Evolutionary conservation across 2,888 invertebrate genomes (phyloP).

Genomic region (Maniola hyperantus): DNA sequence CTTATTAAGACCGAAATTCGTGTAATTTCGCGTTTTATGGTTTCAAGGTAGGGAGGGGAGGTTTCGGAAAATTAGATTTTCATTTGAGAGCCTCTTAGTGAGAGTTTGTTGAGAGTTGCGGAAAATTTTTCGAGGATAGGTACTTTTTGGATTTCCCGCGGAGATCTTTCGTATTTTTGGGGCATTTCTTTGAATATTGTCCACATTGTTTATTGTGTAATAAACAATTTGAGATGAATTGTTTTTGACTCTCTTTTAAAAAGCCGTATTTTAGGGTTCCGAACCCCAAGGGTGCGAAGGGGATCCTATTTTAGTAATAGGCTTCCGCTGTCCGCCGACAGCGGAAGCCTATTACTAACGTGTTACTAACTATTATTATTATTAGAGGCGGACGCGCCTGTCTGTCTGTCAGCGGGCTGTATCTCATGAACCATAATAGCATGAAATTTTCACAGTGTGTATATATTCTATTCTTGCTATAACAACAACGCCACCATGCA

Average conservation of each 20-base stretch:
- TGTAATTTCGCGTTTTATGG: slow-evolving; percentile 67
- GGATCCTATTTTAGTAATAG: too few relatives aligned
- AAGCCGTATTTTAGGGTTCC: too few relatives aligned
- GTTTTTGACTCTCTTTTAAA: not conserved
- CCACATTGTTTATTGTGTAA: not conserved
- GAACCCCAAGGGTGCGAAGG: too few relatives aligned
- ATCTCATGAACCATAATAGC: too few relatives aligned
- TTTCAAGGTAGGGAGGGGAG: slow-evolving; percentile 59
- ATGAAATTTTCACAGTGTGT: too few relatives aligned
- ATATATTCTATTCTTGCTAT: too few relatives aligned
- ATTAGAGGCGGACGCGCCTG: too few relatives aligned
- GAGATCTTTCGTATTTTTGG: not conserved
- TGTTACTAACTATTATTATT: too few relatives aligned
- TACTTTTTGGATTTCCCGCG: slow-evolving; percentile 26
- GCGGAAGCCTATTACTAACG: too few relatives aligned
- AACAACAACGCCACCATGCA: too few relatives aligned
- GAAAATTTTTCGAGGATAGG: slow-evolving; percentile 23
- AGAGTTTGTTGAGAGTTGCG: slow-evolving; percentile 50
- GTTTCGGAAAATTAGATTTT: slow-evolving; percentile 78
- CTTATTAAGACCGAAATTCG: slow-evolving; percentile 71
- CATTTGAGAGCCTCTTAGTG: slow-evolving; percentile 63
- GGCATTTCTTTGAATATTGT: not conserved
- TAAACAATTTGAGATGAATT: not conserved
- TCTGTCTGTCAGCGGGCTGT: too few relatives aligned
- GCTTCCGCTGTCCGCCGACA: too few relatives aligned